Percentiles rank a stretch among this genome's conserved stretches.
Evolutionary conservation across 2,113 vertebrate genomes (phyloP).

Genomic region (Andinoacara biseriatus): DNA sequence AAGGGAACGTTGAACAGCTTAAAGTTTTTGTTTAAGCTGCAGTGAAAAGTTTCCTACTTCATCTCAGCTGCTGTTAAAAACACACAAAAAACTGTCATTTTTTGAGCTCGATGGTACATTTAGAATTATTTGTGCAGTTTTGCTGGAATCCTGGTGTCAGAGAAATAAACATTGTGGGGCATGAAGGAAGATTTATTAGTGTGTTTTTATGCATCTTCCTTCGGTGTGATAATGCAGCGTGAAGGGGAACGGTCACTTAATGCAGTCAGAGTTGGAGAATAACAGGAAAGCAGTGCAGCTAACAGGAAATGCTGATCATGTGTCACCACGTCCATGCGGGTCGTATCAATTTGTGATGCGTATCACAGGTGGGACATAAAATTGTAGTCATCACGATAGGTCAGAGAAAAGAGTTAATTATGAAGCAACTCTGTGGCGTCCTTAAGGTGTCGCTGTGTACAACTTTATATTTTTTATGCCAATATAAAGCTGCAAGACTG

Average conservation of each 20-base stretch:
- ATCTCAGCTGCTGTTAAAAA: neutral
- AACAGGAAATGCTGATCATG: neutral
- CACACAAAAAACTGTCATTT: neutral
- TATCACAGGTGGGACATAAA: neutral
- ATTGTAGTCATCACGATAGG: neutral
- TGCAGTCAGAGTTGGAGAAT: neutral
- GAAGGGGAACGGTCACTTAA: neutral
- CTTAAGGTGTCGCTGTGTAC: conserved; percentile 23
- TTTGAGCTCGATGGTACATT: neutral
- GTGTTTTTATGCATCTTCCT: neutral
- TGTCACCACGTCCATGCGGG: neutral
- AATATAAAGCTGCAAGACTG: no score
- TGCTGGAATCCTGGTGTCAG: conserved; percentile 22
- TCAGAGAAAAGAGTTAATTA: neutral
- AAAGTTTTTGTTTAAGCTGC: neutral
- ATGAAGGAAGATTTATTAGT: conserved; percentile 16
- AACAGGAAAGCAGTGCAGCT: conserved; percentile 3
- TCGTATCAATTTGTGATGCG: neutral
- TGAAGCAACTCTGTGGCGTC: neutral
- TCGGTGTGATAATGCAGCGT: neutral
- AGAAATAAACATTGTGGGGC: conserved; percentile 60
- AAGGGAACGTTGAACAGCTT: neutral
- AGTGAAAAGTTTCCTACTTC: conserved; percentile 2
- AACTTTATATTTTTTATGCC: neutral
- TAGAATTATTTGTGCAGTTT: conserved; percentile 1